These are phyloP conservation scores for Hydropotes inermis DNA, from an alignment of 2,113 vertebrate genomes.

Conservation along the genomic window DNA sequence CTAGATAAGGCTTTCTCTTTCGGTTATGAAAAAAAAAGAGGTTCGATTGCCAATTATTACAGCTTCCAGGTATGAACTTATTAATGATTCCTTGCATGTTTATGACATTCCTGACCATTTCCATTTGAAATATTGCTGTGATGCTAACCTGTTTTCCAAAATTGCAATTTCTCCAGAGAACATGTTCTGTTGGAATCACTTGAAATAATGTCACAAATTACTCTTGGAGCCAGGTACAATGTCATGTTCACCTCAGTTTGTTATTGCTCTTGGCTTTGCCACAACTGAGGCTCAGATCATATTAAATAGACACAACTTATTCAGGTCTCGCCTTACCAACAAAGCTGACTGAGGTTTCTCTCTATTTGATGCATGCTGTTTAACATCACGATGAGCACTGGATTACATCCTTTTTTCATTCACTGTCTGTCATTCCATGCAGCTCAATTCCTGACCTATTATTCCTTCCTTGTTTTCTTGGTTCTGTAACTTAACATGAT, in stretches of 20 bases:
- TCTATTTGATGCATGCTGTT: neutral
- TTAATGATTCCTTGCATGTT: slow-evolving; percentile 47
- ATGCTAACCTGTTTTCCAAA: slow-evolving; percentile 57
- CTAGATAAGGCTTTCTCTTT: neutral
- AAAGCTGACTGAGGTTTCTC: neutral
- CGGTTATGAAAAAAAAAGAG: neutral
- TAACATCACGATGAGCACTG: slow-evolving; percentile 9
- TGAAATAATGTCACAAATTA: slow-evolving; percentile 60
- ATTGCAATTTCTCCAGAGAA: slow-evolving; percentile 52
- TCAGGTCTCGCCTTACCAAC: slow-evolving; percentile 34
- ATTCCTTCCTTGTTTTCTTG: slow-evolving; percentile 49
- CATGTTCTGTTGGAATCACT: slow-evolving; percentile 23
- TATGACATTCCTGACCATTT: slow-evolving; percentile 56
- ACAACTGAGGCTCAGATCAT: neutral
- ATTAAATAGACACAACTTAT: slow-evolving; percentile 35
- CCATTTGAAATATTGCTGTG: slow-evolving; percentile 55
- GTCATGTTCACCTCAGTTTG: slow-evolving; percentile 36
- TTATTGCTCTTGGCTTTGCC: slow-evolving; percentile 49
- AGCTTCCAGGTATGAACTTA: slow-evolving; percentile 35
- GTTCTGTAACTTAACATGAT: slow-evolving; percentile 60
- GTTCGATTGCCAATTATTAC: neutral
- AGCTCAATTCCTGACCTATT: slow-evolving; percentile 25
- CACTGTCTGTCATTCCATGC: slow-evolving; percentile 36
- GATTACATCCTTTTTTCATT: slow-evolving; percentile 21
- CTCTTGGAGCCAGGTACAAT: slow-evolving; percentile 42